A percentile compares a stretch with the other conserved stretches of the same genome.
phyloP scores from a whole-genome alignment of 1,140 invertebrate genomes.

The Branchinecta lynchi region DNA sequence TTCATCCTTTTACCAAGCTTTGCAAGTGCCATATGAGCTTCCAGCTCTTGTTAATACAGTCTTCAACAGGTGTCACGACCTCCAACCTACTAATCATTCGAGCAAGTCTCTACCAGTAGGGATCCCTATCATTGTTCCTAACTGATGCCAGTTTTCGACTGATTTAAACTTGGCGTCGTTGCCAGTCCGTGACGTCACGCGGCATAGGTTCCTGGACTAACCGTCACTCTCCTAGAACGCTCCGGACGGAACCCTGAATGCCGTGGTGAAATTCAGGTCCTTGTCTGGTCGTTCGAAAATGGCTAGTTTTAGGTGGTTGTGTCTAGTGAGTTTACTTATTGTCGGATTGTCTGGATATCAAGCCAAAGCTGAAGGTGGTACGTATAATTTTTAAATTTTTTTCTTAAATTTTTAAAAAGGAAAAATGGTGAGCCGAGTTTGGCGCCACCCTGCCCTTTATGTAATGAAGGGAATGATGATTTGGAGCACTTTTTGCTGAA shows the following conservation, averaged over 20 bases:
- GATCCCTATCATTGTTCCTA: not conserved
- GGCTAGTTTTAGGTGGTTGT: conserved; percentile 3
- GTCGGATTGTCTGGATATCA: not conserved
- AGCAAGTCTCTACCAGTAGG: too few relatives aligned
- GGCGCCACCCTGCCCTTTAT: too few relatives aligned
- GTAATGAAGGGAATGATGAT: too few relatives aligned
- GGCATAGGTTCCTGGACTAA: not conserved
- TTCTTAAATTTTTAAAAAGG: too few relatives aligned
- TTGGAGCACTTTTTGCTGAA: too few relatives aligned
- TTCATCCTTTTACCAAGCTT: too few relatives aligned
- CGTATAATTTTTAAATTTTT: too few relatives aligned
- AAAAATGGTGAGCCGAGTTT: too few relatives aligned
- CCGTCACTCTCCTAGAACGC: not conserved
- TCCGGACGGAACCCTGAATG: not conserved
- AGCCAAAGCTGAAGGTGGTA: not conserved
- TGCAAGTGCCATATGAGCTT: too few relatives aligned
- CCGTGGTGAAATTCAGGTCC: not conserved
- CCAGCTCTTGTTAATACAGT: too few relatives aligned
- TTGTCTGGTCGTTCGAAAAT: not conserved
- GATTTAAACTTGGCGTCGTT: not conserved
- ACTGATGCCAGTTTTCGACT: not conserved
- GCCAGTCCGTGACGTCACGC: not conserved
- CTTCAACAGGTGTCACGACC: too few relatives aligned
- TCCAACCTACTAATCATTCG: too few relatives aligned
- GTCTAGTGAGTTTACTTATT: not conserved